Conservation (phyloP, 2,113 vertebrate genomes). For the Synodontis membranacea region DNA sequence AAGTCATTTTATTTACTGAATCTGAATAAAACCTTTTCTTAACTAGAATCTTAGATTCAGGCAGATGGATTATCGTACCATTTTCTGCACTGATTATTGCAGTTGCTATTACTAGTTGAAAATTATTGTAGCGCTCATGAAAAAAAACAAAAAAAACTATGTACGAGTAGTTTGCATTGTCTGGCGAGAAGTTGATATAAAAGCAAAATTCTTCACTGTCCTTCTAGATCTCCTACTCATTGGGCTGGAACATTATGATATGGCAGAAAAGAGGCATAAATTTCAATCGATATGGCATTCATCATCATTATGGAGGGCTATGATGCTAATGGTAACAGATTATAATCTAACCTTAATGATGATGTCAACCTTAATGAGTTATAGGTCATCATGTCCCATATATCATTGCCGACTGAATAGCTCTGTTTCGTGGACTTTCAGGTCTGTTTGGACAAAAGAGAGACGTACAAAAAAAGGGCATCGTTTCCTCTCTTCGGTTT, state of each 20-base stretch:
- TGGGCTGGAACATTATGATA: conserved; percentile 20
- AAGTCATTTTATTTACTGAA: conserved; percentile 6
- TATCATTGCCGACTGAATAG: conserved; percentile 63
- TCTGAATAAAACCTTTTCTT: background rate
- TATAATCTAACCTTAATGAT: conserved; percentile 73
- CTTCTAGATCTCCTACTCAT: background rate
- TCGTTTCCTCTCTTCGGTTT: conserved; percentile 49
- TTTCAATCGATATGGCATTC: conserved; percentile 65
- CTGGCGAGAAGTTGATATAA: conserved; percentile 8
- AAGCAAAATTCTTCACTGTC: conserved; percentile 17
- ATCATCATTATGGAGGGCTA: conserved; percentile 66
- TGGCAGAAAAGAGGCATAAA: conserved; percentile 33
- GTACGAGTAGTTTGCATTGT: conserved; percentile 3
- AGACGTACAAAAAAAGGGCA: conserved; percentile 29
- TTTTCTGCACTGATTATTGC: conserved; percentile 34
- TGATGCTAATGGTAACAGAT: conserved; percentile 65
- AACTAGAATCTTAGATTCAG: background rate
- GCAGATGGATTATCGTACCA: conserved; percentile 31
- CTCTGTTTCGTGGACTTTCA: conserved; percentile 16
- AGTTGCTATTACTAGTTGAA: conserved; percentile 59
- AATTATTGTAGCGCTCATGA: conserved; percentile 1
- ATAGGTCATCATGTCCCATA: conserved; percentile 66
- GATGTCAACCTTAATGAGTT: conserved; percentile 69
- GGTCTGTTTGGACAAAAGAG: conserved; percentile 4
- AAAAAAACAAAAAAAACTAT: conserved; percentile 47